These are phyloP conservation scores for Brachyptera risi DNA, from an alignment of 2,888 invertebrate genomes.

Conservation along the genomic window DNA sequence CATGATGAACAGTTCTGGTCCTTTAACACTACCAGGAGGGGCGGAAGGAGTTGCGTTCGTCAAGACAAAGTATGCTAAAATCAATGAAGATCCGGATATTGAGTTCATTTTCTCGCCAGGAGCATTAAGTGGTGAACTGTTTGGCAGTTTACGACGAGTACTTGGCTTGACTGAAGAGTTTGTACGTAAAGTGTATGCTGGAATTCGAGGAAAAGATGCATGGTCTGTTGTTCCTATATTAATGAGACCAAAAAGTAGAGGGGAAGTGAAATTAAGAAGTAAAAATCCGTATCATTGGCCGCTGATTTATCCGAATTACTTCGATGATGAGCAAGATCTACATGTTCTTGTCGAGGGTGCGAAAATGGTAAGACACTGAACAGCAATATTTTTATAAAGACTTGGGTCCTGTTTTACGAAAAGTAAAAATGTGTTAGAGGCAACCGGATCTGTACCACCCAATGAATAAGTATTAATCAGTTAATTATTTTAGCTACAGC, in stretches of 20 bases:
- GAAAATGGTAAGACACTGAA: slow-evolving; percentile 59
- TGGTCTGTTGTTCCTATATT: slow-evolving; percentile 71
- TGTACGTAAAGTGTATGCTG: slow-evolving; percentile 53
- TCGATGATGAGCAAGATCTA: slow-evolving; percentile 65
- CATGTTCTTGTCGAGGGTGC: slow-evolving; percentile 68
- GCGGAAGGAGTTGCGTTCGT: slow-evolving; percentile 47
- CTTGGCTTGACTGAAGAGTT: slow-evolving; percentile 53
- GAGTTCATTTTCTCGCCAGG: slow-evolving; percentile 77
- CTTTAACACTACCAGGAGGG: slow-evolving; percentile 45
- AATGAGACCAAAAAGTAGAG: slow-evolving; percentile 69
- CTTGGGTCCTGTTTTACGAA: background rate
- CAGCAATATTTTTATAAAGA: too few relatives aligned
- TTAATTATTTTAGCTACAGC: too few relatives aligned
- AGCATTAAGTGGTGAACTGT: slow-evolving; percentile 67
- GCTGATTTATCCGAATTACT: slow-evolving; percentile 76
- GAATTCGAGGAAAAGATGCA: slow-evolving; percentile 51
- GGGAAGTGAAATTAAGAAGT: slow-evolving; percentile 63
- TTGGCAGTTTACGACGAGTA: slow-evolving; percentile 48
- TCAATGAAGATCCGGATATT: slow-evolving; percentile 61
- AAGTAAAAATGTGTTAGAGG: too few relatives aligned
- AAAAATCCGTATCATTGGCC: slow-evolving; percentile 72
- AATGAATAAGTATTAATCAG: too few relatives aligned
- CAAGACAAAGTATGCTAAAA: slow-evolving; percentile 45
- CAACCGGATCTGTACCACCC: too few relatives aligned
- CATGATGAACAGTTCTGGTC: slow-evolving; percentile 41